Conservation (phyloP, 1,140 invertebrate species). For the Pseudomyrmex dendroicus region DNA sequence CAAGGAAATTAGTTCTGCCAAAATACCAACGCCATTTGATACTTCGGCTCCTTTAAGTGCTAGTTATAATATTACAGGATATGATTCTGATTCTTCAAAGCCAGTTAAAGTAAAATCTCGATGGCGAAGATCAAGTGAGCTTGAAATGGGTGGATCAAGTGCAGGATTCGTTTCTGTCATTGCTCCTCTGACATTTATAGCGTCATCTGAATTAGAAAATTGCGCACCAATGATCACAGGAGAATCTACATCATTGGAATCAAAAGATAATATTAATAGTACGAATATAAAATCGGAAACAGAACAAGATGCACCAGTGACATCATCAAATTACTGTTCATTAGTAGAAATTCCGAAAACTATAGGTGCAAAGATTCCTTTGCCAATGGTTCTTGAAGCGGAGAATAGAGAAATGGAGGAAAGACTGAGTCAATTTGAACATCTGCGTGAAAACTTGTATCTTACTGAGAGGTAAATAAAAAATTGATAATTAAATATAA, state of each 20-base stretch:
- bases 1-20: constrained; percentile 78
- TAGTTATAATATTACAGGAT: constrained; percentile 74
- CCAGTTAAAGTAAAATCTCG: constrained; percentile 94
- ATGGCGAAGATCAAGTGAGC: constrained; percentile 93
- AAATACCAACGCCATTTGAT: constrained; percentile 70
- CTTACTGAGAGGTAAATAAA: constrained; percentile 88
- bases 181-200: constrained; percentile 67
- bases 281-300: constrained; percentile 54
- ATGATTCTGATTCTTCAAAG: constrained; percentile 86
- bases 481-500: neutral
- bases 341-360: constrained; percentile 60
- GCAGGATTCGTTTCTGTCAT: constrained; percentile 61
- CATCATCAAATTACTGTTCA: constrained; percentile 51
- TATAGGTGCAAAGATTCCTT: constrained; percentile 77
- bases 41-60: constrained; percentile 69
- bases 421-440: constrained; percentile 91
- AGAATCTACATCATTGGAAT: constrained; percentile 44
- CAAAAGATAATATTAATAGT: constrained; percentile 68
- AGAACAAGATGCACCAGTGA: constrained; percentile 21
- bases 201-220: constrained; percentile 81
- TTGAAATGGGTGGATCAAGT: constrained; percentile 88
- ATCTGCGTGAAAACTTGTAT: constrained; percentile 94
- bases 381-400: constrained; percentile 77
- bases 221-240: constrained; percentile 29
- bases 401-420: constrained; percentile 88